Base-by-base conservation (phyloP, 92 coral and sea anemone genomes). In the Zoanthus sansibaricus region DNA sequence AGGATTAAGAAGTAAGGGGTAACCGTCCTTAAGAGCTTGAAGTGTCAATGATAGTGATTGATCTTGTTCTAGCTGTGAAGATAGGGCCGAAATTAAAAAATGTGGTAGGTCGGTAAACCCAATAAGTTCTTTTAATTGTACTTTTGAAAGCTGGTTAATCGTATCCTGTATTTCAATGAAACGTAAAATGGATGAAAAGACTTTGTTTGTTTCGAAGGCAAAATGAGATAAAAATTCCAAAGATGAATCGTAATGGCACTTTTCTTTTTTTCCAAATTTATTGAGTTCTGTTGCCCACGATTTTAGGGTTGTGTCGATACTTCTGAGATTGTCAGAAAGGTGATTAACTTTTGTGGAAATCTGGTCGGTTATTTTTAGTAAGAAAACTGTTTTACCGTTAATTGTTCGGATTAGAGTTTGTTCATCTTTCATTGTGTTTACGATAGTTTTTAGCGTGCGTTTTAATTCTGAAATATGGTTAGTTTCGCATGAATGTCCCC, bases 131-230 rank as follows among this genome's bases (percentile, higher is more conserved):
- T 82, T 87, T 1, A 52, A 33, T 18, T 72, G 75, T 10, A 86
- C 3, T 10, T 66, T 54, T 0, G 83, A 18, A 1, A 77, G 10
- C 21, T 91, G 93, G 17, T 78, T 89, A 30, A 91, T 49, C 6
- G 80, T 48, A 55, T 83, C 93, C 20, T 84, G 80, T 18, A 88
- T 59, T 18, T 91, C 89, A 20, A 72, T 87, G 17, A 91, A 72
- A 11, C 87, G 86, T 15, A 77, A 51, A 0, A 71, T 46, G 11
- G 79, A 56, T 0, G 87, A 54, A 51, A 91, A 91, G 1, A 90
- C 62, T 21, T 84, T 76, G 52, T 78, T 32, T 0, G 78, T 45
- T 76, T 91, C 93, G 14, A 85, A 49, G 0, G 93, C 77, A 83
- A 54, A 64, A 52, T 87, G 78, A 1, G 91, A 91, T 10, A 87